Evolutionary conservation across 2,888 invertebrate species (phyloP), one percentile per base, ranked within the genome.

Genomic region (Eurytoma californica): DNA sequence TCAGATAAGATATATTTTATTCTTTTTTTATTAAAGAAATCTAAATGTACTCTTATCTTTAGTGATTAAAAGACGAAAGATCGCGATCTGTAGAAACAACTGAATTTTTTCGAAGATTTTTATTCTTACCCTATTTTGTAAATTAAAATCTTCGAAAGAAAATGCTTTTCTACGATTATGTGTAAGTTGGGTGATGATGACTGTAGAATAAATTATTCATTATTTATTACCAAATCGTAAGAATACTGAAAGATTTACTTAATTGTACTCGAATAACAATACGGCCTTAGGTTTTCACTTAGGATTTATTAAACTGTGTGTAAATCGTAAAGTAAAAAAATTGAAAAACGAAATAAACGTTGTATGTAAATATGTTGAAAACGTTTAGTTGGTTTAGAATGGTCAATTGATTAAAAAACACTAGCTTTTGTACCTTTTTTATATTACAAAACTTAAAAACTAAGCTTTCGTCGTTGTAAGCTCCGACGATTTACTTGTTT

Each of bases 341-440:
- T 30, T 28, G 16, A 79, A 47, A 47, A 49, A 74, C n/a, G 18
- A 18, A 16, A 51, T 39, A 49, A 63, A n/a, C 28, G 12, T 58
- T 69, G 51, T 53, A 24, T 79, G 79, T 79, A 74, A 74, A 79
- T 79, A 79, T 60, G 13, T 51, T 66, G 57, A 51, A 72, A 68
- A n/a, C 39, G 57, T 55, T 72, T 63, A 74, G 65, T 65, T 65
- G 60, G n/a, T 69, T 73, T 51, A 68, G 39, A 39, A 39, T 9
- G 39, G 9, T 39, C 39, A 39, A 39, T 39, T 39, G 9, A 39
- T 39, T 39, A 0, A 39, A 39, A 39, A 39, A 39, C 39, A 39
- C 39, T 39, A 39, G 39, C 7, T 39, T 39, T 39, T 39, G 39
- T 39, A 39, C 39, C 39, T 39, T 39, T 24, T 39, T 39, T 39